phyloP scores from a whole-genome alignment of 2,888 invertebrate genomes.

The Lathronympha strigana region DNA sequence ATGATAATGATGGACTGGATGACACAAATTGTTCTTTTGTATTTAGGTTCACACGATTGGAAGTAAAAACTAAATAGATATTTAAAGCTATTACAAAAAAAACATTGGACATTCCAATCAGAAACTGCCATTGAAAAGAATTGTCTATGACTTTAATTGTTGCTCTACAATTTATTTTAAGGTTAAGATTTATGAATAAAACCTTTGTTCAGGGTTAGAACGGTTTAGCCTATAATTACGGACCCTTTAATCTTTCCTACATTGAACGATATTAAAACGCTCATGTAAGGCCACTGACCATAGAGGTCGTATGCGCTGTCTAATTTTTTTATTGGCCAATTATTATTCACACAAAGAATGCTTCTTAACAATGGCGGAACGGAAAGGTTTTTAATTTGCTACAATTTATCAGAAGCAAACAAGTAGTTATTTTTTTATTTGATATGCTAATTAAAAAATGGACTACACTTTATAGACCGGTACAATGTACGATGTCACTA shows the following conservation, averaged over 20 bases:
- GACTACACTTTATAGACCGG: no score
- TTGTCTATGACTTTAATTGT: conserved; percentile 26
- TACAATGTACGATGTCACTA: no score
- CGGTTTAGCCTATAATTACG: conserved; percentile 36
- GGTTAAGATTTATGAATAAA: conserved; percentile 41
- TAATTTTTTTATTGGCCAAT: conserved; percentile 34
- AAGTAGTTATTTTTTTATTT: no score
- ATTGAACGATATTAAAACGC: conserved; percentile 37
- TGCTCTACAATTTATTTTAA: conserved; percentile 36
- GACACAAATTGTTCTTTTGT: conserved; percentile 28
- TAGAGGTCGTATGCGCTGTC: conserved; percentile 42
- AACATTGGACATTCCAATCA: background rate
- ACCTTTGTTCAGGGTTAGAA: conserved; percentile 41
- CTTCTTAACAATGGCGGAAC: conserved; percentile 18
- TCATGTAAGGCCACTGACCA: conserved; percentile 45
- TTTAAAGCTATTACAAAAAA: background rate
- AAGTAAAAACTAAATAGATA: conserved; percentile 26
- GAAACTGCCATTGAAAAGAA: conserved; percentile 7
- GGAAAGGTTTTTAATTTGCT: background rate
- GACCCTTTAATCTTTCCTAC: conserved; percentile 41
- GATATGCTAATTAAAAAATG: no score
- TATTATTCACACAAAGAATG: conserved; percentile 29
- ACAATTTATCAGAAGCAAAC: conserved; percentile 6
- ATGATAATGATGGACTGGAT: background rate
- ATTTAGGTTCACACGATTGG: conserved; percentile 30